phyloP scores from a whole-genome alignment of 2,797 vertebrate species.

The Characodon lateralis region DNA sequence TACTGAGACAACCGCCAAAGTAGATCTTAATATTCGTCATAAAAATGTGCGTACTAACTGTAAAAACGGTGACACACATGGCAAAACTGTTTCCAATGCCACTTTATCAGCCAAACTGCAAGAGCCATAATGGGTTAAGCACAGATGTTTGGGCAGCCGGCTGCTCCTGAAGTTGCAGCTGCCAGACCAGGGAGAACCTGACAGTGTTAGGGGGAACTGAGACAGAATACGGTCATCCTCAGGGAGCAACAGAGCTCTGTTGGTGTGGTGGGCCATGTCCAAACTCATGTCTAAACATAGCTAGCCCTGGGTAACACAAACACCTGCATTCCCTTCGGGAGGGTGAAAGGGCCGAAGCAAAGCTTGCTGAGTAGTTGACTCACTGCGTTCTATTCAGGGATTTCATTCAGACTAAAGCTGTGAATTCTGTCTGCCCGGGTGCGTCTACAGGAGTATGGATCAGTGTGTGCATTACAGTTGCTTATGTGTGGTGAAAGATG shows the following conservation, averaged over 20 bases:
- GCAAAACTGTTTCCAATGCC: conserved; percentile 18
- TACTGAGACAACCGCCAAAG: background rate
- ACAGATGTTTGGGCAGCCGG: conserved; percentile 65
- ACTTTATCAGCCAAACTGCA: conserved; percentile 23
- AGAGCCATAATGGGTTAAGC: conserved; percentile 33
- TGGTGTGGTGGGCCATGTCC: conserved; percentile 65
- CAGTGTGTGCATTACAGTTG: conserved; percentile 3
- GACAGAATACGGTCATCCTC: conserved; percentile 52
- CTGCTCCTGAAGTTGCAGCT: conserved; percentile 47
- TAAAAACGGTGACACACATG: background rate
- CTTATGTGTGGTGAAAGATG: conserved; percentile 9
- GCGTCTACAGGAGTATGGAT: conserved; percentile 6
- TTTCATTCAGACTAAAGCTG: conserved; percentile 62
- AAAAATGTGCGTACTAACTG: background rate
- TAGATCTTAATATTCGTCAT: background rate
- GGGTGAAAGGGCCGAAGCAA: conserved; percentile 42
- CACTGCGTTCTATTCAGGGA: conserved; percentile 54
- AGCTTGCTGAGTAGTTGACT: conserved; percentile 67
- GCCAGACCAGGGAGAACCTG: conserved; percentile 60
- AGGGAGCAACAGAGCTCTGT: conserved; percentile 53
- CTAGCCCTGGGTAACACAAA: conserved; percentile 67
- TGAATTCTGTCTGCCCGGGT: conserved; percentile 24
- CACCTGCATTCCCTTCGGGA: conserved; percentile 74
- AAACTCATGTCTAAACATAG: conserved; percentile 74
- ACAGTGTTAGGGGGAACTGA: conserved; percentile 48